Evolutionary conservation across 30 jellyfish, hydroid and myxozoan species (phyloP).

Genomic region (Clytia hemisphaerica): DNA sequence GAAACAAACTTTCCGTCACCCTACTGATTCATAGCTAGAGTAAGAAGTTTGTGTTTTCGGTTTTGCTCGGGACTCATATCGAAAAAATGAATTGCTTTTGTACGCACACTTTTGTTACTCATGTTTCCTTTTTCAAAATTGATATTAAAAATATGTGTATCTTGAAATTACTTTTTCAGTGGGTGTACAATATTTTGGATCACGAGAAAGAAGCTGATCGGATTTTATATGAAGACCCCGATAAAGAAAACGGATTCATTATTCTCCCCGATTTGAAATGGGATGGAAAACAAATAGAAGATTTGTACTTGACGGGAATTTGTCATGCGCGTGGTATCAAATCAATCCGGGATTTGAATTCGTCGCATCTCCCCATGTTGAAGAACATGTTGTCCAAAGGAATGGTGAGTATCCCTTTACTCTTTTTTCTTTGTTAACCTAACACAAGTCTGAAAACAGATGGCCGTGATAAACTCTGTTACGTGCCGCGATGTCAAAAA

Average conservation of each 20-base stretch:
- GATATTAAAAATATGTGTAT: background rate
- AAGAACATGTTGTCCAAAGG: constrained; percentile 63
- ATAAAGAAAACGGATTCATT: constrained; percentile 71
- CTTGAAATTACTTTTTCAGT: constrained; percentile 36
- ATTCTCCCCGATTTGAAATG: constrained; percentile 90
- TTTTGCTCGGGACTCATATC: background rate
- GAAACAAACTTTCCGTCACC: no score
- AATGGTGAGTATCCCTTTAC: constrained; percentile 36
- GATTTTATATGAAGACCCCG: constrained; percentile 76
- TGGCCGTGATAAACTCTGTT: no score
- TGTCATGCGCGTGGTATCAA: constrained; percentile 34
- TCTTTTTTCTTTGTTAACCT: background rate
- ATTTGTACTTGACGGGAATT: constrained; percentile 62
- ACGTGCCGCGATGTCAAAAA: no score
- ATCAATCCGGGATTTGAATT: constrained; percentile 58
- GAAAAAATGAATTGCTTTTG: background rate
- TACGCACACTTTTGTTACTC: background rate
- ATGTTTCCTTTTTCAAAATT: background rate
- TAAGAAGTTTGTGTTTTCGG: background rate
- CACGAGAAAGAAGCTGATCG: constrained; percentile 84
- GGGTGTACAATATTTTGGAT: constrained; percentile 88
- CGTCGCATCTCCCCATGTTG: constrained; percentile 69
- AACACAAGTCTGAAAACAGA: background rate
- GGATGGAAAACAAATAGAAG: constrained; percentile 75
- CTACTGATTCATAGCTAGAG: no score